Conservation (phyloP, 2,797 vertebrate genomes). For the Clarias pachynema region DNA sequence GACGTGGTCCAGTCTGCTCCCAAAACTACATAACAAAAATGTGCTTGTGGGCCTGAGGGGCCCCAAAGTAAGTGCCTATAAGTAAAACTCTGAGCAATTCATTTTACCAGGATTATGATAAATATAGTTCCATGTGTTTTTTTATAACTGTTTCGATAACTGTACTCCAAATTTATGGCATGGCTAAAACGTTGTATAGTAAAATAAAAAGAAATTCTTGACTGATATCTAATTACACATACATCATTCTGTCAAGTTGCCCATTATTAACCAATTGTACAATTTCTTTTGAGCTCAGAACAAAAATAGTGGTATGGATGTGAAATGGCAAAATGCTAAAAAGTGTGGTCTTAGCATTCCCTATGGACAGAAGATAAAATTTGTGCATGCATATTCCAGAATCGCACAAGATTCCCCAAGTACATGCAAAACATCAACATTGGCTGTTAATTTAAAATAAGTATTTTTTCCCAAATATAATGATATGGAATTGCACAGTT, state of each 20-base stretch:
- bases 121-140: neutral
- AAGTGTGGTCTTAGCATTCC: constrained; percentile 41
- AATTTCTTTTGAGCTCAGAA: constrained; percentile 17
- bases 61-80: constrained; percentile 14
- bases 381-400: constrained; percentile 49
- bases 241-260: neutral
- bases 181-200: neutral
- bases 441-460: constrained; percentile 8
- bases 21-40: neutral
- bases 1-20: neutral
- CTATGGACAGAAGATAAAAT: constrained; percentile 51
- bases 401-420: constrained; percentile 31
- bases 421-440: constrained; percentile 28
- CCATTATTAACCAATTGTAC: neutral
- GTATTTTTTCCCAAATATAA: constrained; percentile 17
- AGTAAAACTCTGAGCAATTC: neutral
- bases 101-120: neutral
- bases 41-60: constrained; percentile 43
- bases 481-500: neutral
- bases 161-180: neutral
- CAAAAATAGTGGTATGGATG: constrained; percentile 51
- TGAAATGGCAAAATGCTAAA: constrained; percentile 44
- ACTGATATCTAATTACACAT: neutral
- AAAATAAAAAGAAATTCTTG: neutral
- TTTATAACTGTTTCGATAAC: neutral